These are phyloP conservation scores for Apostichopus californicus DNA, from an alignment of 35 echinoderm and acorn worm species.

Conservation along the genomic window DNA sequence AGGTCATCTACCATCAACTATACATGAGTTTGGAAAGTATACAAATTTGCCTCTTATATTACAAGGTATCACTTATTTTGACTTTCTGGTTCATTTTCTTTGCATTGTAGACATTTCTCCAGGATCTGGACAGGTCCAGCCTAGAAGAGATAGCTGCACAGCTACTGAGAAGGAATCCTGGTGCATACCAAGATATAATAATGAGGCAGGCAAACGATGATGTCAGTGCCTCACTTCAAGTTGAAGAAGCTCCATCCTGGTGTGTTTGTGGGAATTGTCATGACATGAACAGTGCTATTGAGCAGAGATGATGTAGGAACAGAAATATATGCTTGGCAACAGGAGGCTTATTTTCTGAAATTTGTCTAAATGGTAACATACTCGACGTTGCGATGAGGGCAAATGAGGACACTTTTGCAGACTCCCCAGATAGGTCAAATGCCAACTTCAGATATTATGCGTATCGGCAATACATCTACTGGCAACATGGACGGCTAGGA, in stretches of 20 bases:
- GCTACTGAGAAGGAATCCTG: slow-evolving; percentile 8
- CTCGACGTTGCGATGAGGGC: slow-evolving; percentile 35
- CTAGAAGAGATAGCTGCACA: slow-evolving; percentile 10
- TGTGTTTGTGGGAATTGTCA: slow-evolving; percentile 1
- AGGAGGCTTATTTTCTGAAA: background rate
- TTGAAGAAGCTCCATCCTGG: background rate
- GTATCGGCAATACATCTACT: slow-evolving; percentile 8
- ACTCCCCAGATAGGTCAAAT: slow-evolving; percentile 3
- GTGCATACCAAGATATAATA: slow-evolving; percentile 31
- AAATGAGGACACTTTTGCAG: slow-evolving; percentile 25
- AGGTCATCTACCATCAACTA: no score
- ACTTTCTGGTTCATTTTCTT: background rate
- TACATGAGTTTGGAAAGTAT: no score
- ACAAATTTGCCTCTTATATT: no score
- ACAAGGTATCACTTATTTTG: background rate
- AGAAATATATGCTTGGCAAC: background rate
- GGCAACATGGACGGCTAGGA: slow-evolving; percentile 49
- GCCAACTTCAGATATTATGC: slow-evolving; percentile 2
- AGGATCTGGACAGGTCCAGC: background rate
- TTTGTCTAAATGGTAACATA: slow-evolving; percentile 17
- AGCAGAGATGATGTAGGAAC: background rate
- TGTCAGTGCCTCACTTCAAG: background rate
- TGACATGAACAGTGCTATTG: background rate
- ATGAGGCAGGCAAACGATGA: background rate
- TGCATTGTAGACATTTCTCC: background rate